Evolutionary conservation across 2,797 vertebrate genomes (phyloP).

Genomic region (Vespertilio murinus): DNA sequence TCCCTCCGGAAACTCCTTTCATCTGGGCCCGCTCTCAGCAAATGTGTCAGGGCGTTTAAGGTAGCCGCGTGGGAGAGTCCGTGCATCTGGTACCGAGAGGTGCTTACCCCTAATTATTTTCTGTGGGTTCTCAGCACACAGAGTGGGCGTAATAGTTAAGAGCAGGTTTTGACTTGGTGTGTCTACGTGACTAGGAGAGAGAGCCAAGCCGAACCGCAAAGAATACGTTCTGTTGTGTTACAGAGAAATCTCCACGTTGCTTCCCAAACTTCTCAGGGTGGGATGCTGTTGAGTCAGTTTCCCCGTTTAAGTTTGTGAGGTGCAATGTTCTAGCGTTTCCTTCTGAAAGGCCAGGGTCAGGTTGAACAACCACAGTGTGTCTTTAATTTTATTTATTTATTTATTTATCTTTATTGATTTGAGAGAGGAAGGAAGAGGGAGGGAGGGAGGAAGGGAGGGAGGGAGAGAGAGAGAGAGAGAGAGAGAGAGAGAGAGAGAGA

Average conservation of each 20-base stretch:
- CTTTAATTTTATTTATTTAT: too few species aligned
- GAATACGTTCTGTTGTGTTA: neutral
- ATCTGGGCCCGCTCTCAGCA: neutral
- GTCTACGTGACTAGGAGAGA: neutral
- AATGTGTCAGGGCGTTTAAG: neutral
- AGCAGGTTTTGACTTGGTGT: conserved; percentile 45
- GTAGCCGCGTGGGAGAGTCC: neutral
- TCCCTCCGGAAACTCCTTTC: neutral
- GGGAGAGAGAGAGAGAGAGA: too few species aligned
- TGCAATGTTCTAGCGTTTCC: neutral
- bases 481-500: too few species aligned
- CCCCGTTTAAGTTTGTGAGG: neutral
- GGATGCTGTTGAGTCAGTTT: neutral
- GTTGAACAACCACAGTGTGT: neutral
- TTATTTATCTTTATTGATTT: too few species aligned
- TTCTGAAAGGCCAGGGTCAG: neutral
- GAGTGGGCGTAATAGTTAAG: neutral
- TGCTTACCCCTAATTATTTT: neutral
- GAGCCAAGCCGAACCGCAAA: neutral
- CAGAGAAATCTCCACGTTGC: neutral
- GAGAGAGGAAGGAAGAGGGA: too few species aligned
- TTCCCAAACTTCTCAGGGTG: neutral
- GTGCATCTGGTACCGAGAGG: neutral
- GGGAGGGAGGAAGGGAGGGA: too few species aligned
- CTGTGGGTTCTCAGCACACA: neutral